Conservation (phyloP, 1,140 invertebrate genomes). For the Diorhabda elongata region DNA sequence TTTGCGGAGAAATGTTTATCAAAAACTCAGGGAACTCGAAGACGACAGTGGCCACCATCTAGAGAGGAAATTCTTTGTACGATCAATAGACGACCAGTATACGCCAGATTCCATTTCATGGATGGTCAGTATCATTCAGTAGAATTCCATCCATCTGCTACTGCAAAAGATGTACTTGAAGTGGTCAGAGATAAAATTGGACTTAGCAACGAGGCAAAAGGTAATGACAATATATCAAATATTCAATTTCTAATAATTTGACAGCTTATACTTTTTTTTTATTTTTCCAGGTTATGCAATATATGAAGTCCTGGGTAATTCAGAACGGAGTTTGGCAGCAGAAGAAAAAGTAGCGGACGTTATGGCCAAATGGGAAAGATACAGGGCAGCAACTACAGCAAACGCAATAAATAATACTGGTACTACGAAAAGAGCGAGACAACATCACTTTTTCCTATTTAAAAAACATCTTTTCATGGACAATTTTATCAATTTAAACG, state of each 20-base stretch:
- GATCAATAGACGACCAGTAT: constrained; percentile 83
- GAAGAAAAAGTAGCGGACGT: constrained; percentile 92
- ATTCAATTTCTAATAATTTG: neutral
- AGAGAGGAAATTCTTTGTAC: constrained; percentile 90
- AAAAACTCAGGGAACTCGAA: constrained; percentile 79
- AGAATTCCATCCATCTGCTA: constrained; percentile 91
- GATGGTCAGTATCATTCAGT: constrained; percentile 93
- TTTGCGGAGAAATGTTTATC: constrained; percentile 89
- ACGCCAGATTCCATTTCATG: constrained; percentile 88
- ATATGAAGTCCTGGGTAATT: constrained; percentile 62
- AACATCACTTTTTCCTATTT: constrained; percentile 68
- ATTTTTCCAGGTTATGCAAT: constrained; percentile 52
- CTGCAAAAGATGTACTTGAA: constrained; percentile 84
- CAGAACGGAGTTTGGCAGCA: constrained; percentile 75
- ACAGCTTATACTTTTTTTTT: constrained; percentile 7
- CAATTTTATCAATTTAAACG: constrained; percentile 76
- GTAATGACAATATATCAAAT: constrained; percentile 39
- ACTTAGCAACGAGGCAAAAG: constrained; percentile 74
- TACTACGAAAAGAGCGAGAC: constrained; percentile 48
- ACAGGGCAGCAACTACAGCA: constrained; percentile 58
- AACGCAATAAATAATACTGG: constrained; percentile 42
- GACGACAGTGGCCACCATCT: constrained; percentile 88
- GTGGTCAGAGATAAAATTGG: constrained; percentile 91
- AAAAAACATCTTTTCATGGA: constrained; percentile 93
- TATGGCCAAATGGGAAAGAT: constrained; percentile 92